Percentiles rank a stretch among this genome's conserved stretches.
phyloP scores from a whole-genome alignment of 2,113 vertebrate species.

The Notothenia rossii region DNA sequence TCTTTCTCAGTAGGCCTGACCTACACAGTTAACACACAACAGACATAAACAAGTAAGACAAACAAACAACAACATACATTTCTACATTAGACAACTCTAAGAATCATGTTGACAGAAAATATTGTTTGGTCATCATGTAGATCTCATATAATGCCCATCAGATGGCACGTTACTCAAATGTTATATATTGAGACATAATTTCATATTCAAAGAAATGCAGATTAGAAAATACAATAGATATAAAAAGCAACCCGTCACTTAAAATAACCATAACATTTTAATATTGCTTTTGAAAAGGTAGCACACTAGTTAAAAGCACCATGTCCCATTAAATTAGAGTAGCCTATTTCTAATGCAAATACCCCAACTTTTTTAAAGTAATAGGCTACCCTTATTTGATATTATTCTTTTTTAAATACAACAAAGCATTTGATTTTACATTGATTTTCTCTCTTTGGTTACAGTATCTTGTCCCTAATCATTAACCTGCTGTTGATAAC shows the following conservation, averaged over 20 bases:
- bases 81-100: slow-evolving; percentile 25
- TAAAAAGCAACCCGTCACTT: background rate
- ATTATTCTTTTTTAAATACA: background rate
- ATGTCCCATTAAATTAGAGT: background rate
- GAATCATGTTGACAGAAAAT: background rate
- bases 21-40: slow-evolving; percentile 52
- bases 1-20: slow-evolving; percentile 37
- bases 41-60: slow-evolving; percentile 33
- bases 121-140: background rate
- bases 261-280: background rate
- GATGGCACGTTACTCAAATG: slow-evolving; percentile 15
- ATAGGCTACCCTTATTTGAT: background rate
- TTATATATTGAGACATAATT: background rate
- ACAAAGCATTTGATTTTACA: background rate
- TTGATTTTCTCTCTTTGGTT: background rate
- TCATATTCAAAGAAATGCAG: slow-evolving; percentile 17
- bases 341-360: slow-evolving; percentile 6
- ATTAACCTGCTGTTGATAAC: slow-evolving; percentile 39
- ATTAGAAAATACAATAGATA: slow-evolving; percentile 12
- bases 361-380: background rate
- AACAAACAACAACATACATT: slow-evolving; percentile 31
- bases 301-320: background rate
- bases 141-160: background rate
- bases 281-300: background rate
- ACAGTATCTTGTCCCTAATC: slow-evolving; percentile 21